Percentiles rank a stretch among this genome's conserved stretches.
These are phyloP conservation scores for Caenorhabditis elegans DNA, from an alignment of 1,140 invertebrate species.

Conservation along the genomic window DNA sequence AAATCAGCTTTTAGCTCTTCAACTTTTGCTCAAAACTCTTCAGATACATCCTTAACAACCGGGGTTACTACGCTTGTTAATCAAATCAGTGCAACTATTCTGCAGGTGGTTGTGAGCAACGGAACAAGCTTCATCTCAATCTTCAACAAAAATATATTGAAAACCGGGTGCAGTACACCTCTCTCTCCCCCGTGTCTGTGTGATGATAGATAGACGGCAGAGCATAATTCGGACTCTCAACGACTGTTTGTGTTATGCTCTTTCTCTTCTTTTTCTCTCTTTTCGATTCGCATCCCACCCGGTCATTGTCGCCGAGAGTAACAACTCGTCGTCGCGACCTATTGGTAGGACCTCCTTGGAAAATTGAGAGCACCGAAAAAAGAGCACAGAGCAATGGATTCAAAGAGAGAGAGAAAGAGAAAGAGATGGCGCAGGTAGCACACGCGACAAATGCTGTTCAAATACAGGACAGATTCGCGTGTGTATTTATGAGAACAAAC, in stretches of 20 bases:
- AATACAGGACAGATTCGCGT: neutral
- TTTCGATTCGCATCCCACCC: no score
- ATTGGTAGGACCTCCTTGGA: neutral
- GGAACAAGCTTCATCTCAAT: neutral
- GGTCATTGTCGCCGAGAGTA: neutral
- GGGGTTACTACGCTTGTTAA: no score
- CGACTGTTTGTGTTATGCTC: neutral
- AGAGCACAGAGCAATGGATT: neutral
- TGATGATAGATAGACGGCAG: no score
- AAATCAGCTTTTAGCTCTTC: no score
- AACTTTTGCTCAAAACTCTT: no score
- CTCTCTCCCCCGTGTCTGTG: no score
- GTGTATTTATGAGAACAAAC: slow-evolving; percentile 9
- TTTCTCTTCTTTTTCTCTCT: neutral
- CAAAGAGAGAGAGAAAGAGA: neutral
- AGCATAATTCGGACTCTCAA: neutral
- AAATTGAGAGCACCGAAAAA: no score
- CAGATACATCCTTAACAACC: no score
- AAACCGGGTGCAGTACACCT: neutral
- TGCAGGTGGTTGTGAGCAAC: neutral
- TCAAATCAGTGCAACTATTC: neutral
- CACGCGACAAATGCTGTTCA: slow-evolving; percentile 15
- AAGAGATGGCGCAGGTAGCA: neutral
- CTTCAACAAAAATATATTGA: neutral
- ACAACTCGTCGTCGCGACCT: neutral